These are phyloP conservation scores for Stenodera caucasica DNA, from an alignment of 2,888 invertebrate genomes.

Conservation along the genomic window DNA sequence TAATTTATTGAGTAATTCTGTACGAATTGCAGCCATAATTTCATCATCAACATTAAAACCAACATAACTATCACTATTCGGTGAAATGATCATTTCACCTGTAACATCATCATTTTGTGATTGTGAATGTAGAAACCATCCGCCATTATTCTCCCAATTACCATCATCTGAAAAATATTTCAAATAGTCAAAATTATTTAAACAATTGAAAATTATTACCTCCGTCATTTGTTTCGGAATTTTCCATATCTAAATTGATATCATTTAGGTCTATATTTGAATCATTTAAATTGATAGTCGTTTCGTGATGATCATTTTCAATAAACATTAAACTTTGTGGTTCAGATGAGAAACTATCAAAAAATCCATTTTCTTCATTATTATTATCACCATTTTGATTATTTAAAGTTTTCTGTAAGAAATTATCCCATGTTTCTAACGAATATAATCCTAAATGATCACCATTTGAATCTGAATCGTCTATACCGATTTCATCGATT, in stretches of 20 bases:
- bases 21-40: conserved; percentile 70
- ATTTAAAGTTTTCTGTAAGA: conserved; percentile 51
- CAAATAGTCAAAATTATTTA: too few species aligned
- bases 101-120: conserved; percentile 43
- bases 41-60: conserved; percentile 69
- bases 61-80: conserved; percentile 54
- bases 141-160: conserved; percentile 46
- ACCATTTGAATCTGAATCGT: conserved; percentile 9
- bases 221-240: conserved; percentile 2
- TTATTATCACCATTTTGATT: conserved; percentile 32
- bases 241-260: conserved; percentile 16
- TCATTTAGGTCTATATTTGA: conserved; percentile 14
- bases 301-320: conserved; percentile 31
- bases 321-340: conserved; percentile 48
- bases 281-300: too few species aligned
- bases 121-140: conserved; percentile 57
- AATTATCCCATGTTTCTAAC: conserved; percentile 55
- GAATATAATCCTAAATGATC: conserved; percentile 48
- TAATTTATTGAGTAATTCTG: conserved; percentile 70
- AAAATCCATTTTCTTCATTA: conserved; percentile 37
- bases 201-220: conserved; percentile 2
- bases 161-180: conserved; percentile 24
- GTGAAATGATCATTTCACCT: conserved; percentile 44
- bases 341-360: conserved; percentile 48
- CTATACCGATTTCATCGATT: conserved; percentile 47